phyloP scores from a whole-genome alignment of 2,888 invertebrate species.

The Himalopsyche anomala region DNA sequence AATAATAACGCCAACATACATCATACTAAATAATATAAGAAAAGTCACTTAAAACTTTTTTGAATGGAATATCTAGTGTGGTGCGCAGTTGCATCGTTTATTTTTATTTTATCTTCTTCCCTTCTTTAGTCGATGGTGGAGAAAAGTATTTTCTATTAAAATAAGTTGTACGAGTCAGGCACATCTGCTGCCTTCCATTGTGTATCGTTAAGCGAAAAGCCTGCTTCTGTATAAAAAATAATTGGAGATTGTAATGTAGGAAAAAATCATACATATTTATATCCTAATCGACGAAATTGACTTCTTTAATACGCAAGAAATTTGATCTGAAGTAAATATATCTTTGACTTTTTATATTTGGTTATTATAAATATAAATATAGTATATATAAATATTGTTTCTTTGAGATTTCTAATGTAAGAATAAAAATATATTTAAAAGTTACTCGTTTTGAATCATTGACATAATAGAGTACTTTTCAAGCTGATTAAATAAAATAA shows the following conservation, averaged over 20 bases:
- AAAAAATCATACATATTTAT: too few relatives aligned
- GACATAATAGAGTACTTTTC: too few relatives aligned
- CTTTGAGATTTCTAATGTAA: too few relatives aligned
- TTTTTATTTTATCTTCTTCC: not conserved
- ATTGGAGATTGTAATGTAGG: not conserved
- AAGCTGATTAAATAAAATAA: too few relatives aligned
- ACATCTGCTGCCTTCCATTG: slow-evolving; percentile 10
- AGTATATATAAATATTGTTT: too few relatives aligned
- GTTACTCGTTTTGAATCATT: too few relatives aligned
- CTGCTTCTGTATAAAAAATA: not conserved
- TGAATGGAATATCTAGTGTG: slow-evolving; percentile 11
- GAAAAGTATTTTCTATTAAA: slow-evolving; percentile 13
- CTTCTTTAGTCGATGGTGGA: not conserved
- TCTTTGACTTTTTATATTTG: too few relatives aligned
- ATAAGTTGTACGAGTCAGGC: not conserved
- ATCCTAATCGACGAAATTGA: too few relatives aligned
- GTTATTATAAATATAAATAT: too few relatives aligned
- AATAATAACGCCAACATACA: not conserved
- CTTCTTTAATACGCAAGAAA: too few relatives aligned
- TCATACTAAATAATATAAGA: slow-evolving; percentile 20
- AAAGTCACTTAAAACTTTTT: slow-evolving; percentile 21
- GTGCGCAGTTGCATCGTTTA: not conserved
- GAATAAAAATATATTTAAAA: too few relatives aligned
- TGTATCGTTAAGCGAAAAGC: not conserved
- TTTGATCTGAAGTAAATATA: too few relatives aligned